Evolutionary conservation across 2,888 invertebrate genomes (phyloP).

Genomic region (Galerucella nymphaeae): DNA sequence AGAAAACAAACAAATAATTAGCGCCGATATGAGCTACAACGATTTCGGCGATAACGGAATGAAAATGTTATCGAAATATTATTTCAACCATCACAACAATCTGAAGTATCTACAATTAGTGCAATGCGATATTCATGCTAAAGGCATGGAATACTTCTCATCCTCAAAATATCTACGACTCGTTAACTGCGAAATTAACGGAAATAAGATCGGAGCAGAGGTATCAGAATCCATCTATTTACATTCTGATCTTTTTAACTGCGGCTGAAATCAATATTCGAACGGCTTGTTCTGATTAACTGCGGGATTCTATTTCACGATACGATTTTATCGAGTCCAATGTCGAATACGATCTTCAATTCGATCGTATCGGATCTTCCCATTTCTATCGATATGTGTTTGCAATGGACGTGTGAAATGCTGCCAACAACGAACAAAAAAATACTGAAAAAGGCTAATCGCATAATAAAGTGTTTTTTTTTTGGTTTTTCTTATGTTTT

Average conservation of each 20-base stretch:
- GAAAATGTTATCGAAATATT: conserved; percentile 63
- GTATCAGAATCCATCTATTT: conserved; percentile 51
- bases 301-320: too few relatives aligned
- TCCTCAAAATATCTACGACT: conserved; percentile 61
- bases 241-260: background rate
- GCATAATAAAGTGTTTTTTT: too few relatives aligned
- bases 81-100: conserved; percentile 65
- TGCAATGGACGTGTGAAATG: too few relatives aligned
- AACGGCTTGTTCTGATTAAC: too few relatives aligned
- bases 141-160: conserved; percentile 56
- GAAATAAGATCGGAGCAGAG: conserved; percentile 70
- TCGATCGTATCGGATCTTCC: too few relatives aligned
- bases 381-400: too few relatives aligned
- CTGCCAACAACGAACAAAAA: too few relatives aligned
- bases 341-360: too few relatives aligned
- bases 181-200: conserved; percentile 68
- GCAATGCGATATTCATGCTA: conserved; percentile 68
- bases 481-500: too few relatives aligned
- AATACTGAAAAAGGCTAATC: too few relatives aligned
- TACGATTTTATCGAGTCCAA: too few relatives aligned
- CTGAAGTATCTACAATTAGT: conserved; percentile 69
- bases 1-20: conserved; percentile 65
- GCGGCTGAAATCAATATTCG: too few relatives aligned
- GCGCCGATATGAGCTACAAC: conserved; percentile 70
- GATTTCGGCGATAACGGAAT: conserved; percentile 68